Evolutionary conservation across 2,113 vertebrate genomes (phyloP), one percentile per base, ranked within the genome.

Genomic region (Boulengeromyrus knoepffleri): DNA sequence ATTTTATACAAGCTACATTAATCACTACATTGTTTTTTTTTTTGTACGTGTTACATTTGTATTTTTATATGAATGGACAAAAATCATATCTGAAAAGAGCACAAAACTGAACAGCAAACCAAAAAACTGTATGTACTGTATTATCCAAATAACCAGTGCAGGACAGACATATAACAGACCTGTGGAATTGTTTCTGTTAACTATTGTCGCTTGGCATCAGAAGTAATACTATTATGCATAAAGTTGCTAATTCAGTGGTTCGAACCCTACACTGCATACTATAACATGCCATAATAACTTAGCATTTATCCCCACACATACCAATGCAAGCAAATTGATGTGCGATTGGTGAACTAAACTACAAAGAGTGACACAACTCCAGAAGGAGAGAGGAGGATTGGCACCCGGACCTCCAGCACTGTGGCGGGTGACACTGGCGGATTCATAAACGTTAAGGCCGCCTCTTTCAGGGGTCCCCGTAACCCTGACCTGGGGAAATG

Each of bases 1-100:
- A 24, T 49, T 88, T 91, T 70, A 42, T 96, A 97, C 95, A 97
- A 96, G 95, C 95, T 95, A 94, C 93, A 95, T 95, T 94, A 92
- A 91, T 96, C 93, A 95, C 94, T 96, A 94, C 94, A 21, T 94
- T 74, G 49, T 36, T 87, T 62, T 46, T 62, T 46, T 46, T 92
- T 94, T 95, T 94, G 13, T 88, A 8, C 12, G 80, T 17, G 36
- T 85, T 96, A 96, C 95, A 94, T 94, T 95, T 95, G 94, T 94
- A 93, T 92, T 93, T 96, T 93, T 89, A 95, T 94, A 95, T 95
- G 94, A 95, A 94, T 94, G 27, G 52, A 89, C 50, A 58, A 85
- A 53, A 90, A 85, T 19, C 27, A 4, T 83, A 62, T 66, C 80
- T 17, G 70, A 70, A 74, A 74, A 74, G 9, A 74, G 12, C 27